phyloP scores from a whole-genome alignment of 2,113 vertebrate genomes.

The Scytalopus superciliaris region DNA sequence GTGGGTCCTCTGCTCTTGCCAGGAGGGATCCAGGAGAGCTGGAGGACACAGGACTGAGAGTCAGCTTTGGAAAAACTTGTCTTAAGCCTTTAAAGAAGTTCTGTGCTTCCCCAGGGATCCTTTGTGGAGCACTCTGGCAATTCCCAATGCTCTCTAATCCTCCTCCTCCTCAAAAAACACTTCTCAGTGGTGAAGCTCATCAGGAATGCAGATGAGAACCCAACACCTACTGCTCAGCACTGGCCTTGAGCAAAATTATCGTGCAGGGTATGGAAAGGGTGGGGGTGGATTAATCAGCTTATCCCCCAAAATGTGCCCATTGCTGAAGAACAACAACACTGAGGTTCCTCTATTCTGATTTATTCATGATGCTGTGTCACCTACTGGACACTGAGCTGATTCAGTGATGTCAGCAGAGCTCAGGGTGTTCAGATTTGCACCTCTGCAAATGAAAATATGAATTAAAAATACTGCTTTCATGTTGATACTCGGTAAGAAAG shows the following conservation, averaged over 20 bases:
- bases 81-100: background rate
- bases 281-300: background rate
- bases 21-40: background rate
- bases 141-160: background rate
- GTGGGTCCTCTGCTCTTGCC: rapidly evolving
- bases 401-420: background rate
- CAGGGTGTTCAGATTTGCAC: background rate
- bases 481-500: background rate
- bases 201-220: background rate
- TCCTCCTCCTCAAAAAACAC: background rate
- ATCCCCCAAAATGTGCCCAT: background rate
- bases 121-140: background rate
- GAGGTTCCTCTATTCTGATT: background rate
- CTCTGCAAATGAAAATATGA: background rate
- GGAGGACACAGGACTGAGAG: background rate
- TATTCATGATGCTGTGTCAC: background rate
- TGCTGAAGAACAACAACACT: background rate
- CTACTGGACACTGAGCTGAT: background rate
- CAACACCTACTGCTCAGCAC: background rate
- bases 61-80: background rate
- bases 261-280: background rate
- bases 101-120: background rate
- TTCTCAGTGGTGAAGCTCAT: background rate
- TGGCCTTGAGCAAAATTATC: background rate
- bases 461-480: conserved; percentile 26